These are phyloP conservation scores for Scortum barcoo DNA, from an alignment of 2,113 vertebrate genomes.

Conservation along the genomic window DNA sequence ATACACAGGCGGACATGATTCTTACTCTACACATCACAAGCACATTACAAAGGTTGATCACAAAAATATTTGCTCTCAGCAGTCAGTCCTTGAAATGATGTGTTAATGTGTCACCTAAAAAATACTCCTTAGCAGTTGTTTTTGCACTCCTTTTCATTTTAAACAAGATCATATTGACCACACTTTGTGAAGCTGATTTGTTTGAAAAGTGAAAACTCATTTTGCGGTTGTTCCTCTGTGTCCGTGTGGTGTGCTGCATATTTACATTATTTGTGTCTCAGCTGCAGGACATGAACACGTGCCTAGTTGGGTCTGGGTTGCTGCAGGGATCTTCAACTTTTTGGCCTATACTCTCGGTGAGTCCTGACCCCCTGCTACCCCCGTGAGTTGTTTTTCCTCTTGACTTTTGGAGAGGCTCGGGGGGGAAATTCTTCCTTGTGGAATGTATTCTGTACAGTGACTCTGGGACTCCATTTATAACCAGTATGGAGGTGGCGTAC, in stretches of 20 bases:
- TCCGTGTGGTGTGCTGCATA: constrained; percentile 10
- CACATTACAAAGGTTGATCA: neutral
- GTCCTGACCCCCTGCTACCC: constrained; percentile 62
- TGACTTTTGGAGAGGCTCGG: neutral
- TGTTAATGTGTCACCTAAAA: neutral
- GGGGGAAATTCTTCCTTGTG: constrained; percentile 1
- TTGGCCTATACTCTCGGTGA: constrained; percentile 96
- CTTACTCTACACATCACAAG: neutral
- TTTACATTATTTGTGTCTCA: constrained; percentile 74
- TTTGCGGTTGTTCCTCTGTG: neutral
- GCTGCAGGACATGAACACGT: constrained; percentile 90
- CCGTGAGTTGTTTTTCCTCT: constrained; percentile 21
- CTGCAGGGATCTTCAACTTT: constrained; percentile 97
- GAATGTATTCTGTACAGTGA: neutral
- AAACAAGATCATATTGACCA: neutral
- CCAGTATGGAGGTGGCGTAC: neutral
- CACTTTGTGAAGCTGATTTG: neutral
- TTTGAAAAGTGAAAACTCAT: neutral
- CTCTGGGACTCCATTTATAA: neutral
- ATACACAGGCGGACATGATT: neutral
- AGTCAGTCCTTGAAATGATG: neutral
- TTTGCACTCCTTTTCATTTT: neutral
- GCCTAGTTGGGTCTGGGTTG: constrained; percentile 93
- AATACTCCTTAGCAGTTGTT: neutral
- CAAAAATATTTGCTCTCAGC: neutral